phyloP scores from a whole-genome alignment of 2,888 invertebrate genomes.

The Zonitis immaculata region DNA sequence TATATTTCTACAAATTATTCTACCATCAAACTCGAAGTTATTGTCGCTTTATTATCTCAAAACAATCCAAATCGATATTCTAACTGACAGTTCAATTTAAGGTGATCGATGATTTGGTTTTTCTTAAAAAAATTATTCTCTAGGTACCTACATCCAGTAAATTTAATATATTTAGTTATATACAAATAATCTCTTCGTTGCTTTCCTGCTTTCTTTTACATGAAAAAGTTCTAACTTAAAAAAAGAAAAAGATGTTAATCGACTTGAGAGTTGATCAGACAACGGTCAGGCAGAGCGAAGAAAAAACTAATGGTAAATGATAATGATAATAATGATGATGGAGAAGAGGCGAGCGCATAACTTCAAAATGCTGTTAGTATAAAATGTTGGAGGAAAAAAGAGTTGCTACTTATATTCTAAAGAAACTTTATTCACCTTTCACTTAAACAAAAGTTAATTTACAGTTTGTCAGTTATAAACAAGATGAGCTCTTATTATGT shows the following conservation, averaged over 20 bases:
- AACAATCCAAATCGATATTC: background rate
- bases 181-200: too few species aligned
- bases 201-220: too few species aligned
- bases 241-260: too few species aligned
- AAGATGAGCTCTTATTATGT: background rate
- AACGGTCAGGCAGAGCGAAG: too few species aligned
- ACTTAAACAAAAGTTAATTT: background rate
- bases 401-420: background rate
- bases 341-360: background rate
- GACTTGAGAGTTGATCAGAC: too few species aligned
- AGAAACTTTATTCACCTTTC: background rate
- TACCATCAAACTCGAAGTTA: background rate
- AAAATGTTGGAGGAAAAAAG: background rate
- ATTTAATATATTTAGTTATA: too few species aligned
- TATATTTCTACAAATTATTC: background rate
- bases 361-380: background rate
- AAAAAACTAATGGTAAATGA: too few species aligned
- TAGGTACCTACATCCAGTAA: too few species aligned
- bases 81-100: slow-evolving; percentile 1
- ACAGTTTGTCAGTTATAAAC: background rate
- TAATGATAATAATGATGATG: too few species aligned
- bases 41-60: background rate
- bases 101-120: background rate
- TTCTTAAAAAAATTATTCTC: too few species aligned
- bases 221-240: too few species aligned